Base-by-base conservation (phyloP, 2,113 vertebrate species). In the Xenopus laevis region DNA sequence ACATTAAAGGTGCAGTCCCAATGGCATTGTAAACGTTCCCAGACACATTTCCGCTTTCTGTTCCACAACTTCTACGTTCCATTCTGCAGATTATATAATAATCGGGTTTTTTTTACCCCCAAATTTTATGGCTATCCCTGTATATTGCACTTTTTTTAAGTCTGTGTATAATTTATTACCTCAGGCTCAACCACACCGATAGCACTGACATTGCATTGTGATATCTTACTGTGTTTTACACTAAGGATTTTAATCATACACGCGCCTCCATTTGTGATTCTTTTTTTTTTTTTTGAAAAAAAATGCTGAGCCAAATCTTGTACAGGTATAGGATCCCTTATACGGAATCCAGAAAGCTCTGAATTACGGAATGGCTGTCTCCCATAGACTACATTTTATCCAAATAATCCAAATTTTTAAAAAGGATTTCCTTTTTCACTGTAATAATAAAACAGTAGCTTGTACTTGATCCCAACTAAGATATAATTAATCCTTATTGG, bases 181-280 rank as follows among this genome's bases (percentile, higher is more conserved):
- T 73, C 65, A 18, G 53, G 65, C 18, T 15, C 20, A 9, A 9
- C 46, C 79, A 72, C 76, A 6, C 59, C 33, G 78, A 74, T 77
- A 7, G 65, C 46, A 70, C 79, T 10, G 53, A 83, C 79, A 79
- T 83, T 80, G 79, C 78, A 79, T 80, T 80, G 78, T n/a, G 74
- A 68, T 73, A 63, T 74, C 60, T 52, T 71, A 78, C 57, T 68
- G 75, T 64, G 81, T 81, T 84, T 75, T 79, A 79, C 71, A 72
- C 69, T 82, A 55, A 55, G 53, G 53, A 55, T 55, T 16, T 55
- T 55, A 16, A 55, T 8, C 17, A 4, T 55, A n/a, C 53, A 55
- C 9, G 0, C 16, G 53, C 53, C 11, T n/a, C 17, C 53, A n/a
- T 55, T 55, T 9, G 3, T n/a, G 15, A 9, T 16, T 55, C 18